Base-by-base conservation (phyloP, 2,113 vertebrate species). In the Gallinago paraguaiae region DNA sequence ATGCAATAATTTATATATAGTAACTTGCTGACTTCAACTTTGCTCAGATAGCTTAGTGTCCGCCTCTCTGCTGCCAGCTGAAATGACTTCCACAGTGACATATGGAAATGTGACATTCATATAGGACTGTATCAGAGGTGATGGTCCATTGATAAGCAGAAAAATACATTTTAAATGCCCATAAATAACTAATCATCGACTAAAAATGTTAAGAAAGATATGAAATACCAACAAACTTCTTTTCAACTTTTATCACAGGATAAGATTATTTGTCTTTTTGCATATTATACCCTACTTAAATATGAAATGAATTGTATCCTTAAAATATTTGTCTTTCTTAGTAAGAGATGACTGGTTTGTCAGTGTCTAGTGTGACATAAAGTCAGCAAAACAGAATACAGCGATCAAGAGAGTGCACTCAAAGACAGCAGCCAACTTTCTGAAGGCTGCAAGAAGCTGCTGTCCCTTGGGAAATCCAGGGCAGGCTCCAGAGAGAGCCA, bases 1-100 rank as follows among this genome's bases (percentile, higher is more conserved):
- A 92, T 30, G 86, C 64, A 85, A 90, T 37, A 90, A 88, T 93
- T 88, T 65, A 92, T 94, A 95, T 85, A 95, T 95, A 96, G 95
- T 88, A 96, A 95, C 96, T 41, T 93, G 82, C 95, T 95, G 96
- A 95, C 96, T 96, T 93, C 92, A 89, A 88, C 95, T 94, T 89
- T 96, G 96, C 95, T 93, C 90, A 80, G 93, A 95, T 95, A 93
- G 72, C 95, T 69, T 78, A 92, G 86, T 83, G 92, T 95, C 92
- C 95, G 95, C 87, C 90, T 94, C 95, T 93, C 93, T 94, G 92
- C 64, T 96, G 96, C 95, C 95, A 96, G 95, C 93, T 94, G 94
- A 94, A 96, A 88, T 95, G 89, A 96, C 95, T 96, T 91, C 91
- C 96, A 96, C 87, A 92, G 91, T 91, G 84, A 94, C 95, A 87